A percentile compares a stretch with the other conserved stretches of the same genome.
Evolutionary conservation across 2,113 vertebrate species (phyloP).

Genomic region (Halichoeres trimaculatus): DNA sequence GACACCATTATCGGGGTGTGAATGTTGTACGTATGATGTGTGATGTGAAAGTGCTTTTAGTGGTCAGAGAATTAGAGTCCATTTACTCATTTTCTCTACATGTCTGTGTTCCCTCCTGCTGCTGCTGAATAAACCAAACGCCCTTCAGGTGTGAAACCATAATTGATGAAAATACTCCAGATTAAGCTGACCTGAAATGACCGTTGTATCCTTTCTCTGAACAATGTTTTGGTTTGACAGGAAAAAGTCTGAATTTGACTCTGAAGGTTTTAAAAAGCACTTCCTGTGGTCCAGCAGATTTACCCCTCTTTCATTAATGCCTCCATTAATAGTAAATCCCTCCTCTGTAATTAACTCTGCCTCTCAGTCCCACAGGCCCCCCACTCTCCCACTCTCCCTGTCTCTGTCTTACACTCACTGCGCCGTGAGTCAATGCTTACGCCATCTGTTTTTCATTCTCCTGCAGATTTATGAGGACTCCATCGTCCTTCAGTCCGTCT

Average conservation of each 20-base stretch:
- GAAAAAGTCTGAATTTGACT: not conserved
- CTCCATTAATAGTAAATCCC: not conserved
- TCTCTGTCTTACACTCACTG: not conserved
- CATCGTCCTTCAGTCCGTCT: constrained; percentile 97
- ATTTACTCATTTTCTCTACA: no score
- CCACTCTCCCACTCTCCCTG: not conserved
- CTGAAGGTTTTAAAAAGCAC: not conserved
- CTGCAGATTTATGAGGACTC: constrained; percentile 96
- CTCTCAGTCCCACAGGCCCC: no score
- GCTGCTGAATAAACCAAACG: no score
- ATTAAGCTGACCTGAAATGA: no score
- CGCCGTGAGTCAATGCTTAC: not conserved
- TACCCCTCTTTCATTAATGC: not conserved
- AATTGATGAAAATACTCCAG: no score
- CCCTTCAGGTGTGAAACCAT: no score
- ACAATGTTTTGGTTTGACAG: not conserved
- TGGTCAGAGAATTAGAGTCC: no score
- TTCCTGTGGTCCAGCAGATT: not conserved
- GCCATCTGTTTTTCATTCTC: not conserved
- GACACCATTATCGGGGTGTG: no score
- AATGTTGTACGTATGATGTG: no score
- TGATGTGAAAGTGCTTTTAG: no score
- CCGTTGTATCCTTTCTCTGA: no score
- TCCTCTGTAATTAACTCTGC: not conserved
- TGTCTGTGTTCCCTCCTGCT: no score